Conservation (phyloP, 2,797 vertebrate species). For the Tapera naevia region DNA sequence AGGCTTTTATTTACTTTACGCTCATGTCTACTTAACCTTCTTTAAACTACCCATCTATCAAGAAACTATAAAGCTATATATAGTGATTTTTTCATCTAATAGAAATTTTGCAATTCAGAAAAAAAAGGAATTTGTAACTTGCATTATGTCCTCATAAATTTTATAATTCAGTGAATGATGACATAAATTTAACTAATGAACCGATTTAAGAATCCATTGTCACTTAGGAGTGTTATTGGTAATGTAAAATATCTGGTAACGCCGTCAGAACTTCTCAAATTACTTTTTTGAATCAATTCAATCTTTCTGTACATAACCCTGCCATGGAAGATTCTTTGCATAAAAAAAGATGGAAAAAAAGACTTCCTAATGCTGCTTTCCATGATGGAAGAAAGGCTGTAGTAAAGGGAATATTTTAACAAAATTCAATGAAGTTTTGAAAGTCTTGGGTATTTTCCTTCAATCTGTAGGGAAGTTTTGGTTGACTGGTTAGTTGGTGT, state of each 20-base stretch:
- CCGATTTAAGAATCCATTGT: not conserved
- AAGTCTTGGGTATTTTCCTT: not conserved
- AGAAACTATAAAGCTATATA: not conserved
- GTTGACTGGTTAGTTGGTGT: not conserved
- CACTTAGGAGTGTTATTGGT: not conserved
- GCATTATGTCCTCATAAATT: not conserved
- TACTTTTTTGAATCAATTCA: not conserved
- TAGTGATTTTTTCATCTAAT: not conserved
- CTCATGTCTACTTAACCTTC: not conserved
- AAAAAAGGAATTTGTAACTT: not conserved
- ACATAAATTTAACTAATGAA: not conserved
- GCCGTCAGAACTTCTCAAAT: not conserved
- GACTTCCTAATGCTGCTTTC: not conserved
- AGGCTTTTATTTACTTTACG: not conserved
- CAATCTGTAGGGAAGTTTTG: not conserved
- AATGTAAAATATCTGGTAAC: not conserved
- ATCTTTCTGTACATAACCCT: not conserved
- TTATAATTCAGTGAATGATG: not conserved
- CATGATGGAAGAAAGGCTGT: not conserved
- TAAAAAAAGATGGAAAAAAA: not conserved
- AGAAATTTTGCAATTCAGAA: not conserved
- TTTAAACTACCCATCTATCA: slow-evolving; percentile 8
- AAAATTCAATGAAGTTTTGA: not conserved
- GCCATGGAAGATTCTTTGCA: not conserved
- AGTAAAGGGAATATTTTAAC: not conserved